These are phyloP conservation scores for Monomorium pharaonis DNA, from an alignment of 1,140 invertebrate species.

Conservation along the genomic window DNA sequence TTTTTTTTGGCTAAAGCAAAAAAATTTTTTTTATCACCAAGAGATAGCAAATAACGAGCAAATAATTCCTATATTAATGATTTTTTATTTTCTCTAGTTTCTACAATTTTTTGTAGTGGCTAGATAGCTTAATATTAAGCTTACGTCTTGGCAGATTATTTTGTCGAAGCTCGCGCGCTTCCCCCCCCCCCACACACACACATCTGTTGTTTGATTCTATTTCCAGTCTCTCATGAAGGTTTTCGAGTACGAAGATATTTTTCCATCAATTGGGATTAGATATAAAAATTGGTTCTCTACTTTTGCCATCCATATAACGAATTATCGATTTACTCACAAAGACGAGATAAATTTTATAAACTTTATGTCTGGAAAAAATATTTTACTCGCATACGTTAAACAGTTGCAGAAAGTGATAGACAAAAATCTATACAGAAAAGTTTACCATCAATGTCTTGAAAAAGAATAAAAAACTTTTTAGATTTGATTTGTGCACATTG, in stretches of 20 bases:
- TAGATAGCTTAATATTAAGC: no score
- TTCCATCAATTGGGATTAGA: slow-evolving; percentile 31
- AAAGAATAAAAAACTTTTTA: neutral
- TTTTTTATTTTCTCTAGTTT: no score
- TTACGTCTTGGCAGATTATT: slow-evolving; percentile 22
- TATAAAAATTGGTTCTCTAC: slow-evolving; percentile 8
- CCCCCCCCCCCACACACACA: neutral
- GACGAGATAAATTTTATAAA: neutral
- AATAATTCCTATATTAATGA: no score
- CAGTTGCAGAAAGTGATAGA: neutral
- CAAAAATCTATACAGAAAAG: neutral
- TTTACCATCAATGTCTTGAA: neutral
- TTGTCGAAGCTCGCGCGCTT: neutral
- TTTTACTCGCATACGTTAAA: neutral
- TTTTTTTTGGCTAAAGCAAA: no score
- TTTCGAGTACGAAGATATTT: slow-evolving; percentile 8
- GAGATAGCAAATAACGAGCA: no score
- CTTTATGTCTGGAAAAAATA: neutral
- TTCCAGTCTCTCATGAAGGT: slow-evolving; percentile 3
- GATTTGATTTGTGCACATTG: neutral
- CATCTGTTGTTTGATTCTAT: neutral
- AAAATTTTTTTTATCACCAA: no score
- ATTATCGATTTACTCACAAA: slow-evolving; percentile 21
- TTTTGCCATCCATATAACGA: slow-evolving; percentile 14
- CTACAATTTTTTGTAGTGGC: no score